Evolutionary conservation across 2,797 vertebrate genomes (phyloP).

Genomic region (Rachycentron canadum): DNA sequence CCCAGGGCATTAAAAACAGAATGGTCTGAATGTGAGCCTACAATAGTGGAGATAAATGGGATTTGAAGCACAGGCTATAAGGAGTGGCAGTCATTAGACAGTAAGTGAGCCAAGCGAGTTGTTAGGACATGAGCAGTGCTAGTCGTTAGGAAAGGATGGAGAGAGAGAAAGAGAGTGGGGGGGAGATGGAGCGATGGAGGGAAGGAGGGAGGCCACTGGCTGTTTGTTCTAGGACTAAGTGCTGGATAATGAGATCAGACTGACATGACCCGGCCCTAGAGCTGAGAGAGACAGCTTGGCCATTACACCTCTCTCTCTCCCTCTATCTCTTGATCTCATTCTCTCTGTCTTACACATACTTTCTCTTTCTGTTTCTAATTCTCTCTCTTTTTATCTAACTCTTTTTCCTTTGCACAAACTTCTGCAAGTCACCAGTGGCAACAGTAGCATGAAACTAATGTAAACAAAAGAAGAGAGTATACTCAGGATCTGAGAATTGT

Average conservation of each 20-base stretch:
- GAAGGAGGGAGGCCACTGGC: slow-evolving; percentile 81
- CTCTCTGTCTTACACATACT: slow-evolving; percentile 68
- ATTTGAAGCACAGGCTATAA: slow-evolving; percentile 83
- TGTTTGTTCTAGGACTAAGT: slow-evolving; percentile 87
- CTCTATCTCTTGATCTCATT: slow-evolving; percentile 67
- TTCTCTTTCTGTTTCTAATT: slow-evolving; percentile 55
- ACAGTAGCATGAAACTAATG: background rate
- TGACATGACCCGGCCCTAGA: slow-evolving; percentile 82
- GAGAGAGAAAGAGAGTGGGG: slow-evolving; percentile 65
- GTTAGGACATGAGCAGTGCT: slow-evolving; percentile 84
- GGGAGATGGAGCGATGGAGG: slow-evolving; percentile 70
- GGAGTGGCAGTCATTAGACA: slow-evolving; percentile 85
- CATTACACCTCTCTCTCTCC: slow-evolving; percentile 76
- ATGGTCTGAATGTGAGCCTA: slow-evolving; percentile 81
- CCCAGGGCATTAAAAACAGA: slow-evolving; percentile 78
- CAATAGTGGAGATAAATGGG: slow-evolving; percentile 85
- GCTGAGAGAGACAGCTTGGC: slow-evolving; percentile 83
- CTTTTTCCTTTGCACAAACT: slow-evolving; percentile 37
- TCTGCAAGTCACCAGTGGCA: slow-evolving; percentile 5
- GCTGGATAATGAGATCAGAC: slow-evolving; percentile 87
- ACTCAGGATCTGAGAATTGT: background rate
- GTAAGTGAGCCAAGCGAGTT: slow-evolving; percentile 86
- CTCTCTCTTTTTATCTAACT: slow-evolving; percentile 33
- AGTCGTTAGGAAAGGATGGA: slow-evolving; percentile 82
- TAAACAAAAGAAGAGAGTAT: slow-evolving; percentile 18